Conservation (phyloP, 1,140 invertebrate species). For the Zeugodacus cucurbitae region DNA sequence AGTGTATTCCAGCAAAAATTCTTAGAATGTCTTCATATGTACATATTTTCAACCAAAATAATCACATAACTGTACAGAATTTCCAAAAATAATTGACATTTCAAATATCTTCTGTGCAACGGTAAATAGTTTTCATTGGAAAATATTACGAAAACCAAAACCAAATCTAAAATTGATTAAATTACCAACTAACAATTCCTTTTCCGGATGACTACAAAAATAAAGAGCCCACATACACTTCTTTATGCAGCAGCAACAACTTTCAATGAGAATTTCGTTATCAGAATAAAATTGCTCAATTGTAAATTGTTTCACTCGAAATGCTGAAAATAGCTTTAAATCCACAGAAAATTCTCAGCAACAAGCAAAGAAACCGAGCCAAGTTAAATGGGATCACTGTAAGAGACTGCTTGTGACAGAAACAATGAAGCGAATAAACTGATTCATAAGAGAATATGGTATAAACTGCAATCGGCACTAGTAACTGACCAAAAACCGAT, state of each 20-base stretch:
- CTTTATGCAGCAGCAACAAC: neutral
- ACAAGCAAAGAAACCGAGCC: neutral
- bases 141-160: neutral
- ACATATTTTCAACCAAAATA: too few species aligned
- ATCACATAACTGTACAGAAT: too few species aligned
- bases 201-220: too few species aligned
- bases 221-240: too few species aligned
- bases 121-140: neutral
- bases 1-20: too few species aligned
- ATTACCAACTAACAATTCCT: too few species aligned
- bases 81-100: too few species aligned
- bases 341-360: neutral
- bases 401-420: neutral
- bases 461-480: neutral
- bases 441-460: neutral
- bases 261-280: neutral
- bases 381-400: neutral
- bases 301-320: neutral
- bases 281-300: neutral
- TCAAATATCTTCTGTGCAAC: neutral
- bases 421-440: neutral
- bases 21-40: too few species aligned
- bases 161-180: neutral
- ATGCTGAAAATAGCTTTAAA: neutral
- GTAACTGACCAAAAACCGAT: neutral